phyloP scores from a whole-genome alignment of 2,888 invertebrate genomes.

The Apodemia duryi region DNA sequence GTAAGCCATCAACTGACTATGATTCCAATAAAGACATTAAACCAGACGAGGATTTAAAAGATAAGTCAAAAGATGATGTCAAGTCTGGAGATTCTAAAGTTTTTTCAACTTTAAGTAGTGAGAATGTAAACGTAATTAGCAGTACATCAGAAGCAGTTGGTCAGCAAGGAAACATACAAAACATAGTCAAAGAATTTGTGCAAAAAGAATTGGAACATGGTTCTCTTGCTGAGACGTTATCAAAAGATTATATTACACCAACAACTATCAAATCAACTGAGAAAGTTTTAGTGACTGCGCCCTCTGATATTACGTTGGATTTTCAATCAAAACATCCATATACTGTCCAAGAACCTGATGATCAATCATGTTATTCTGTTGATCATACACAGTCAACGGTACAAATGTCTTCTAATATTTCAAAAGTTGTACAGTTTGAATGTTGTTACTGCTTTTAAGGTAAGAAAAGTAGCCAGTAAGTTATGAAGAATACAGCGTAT shows the following conservation, averaged over 20 bases:
- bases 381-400: constrained; percentile 33
- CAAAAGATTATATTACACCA: not conserved
- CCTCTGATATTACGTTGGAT: not conserved
- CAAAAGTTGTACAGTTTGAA: constrained; percentile 87
- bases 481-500: too few species aligned
- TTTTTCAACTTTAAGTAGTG: constrained; percentile 7
- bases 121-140: not conserved
- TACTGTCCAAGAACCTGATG: constrained; percentile 46
- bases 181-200: not conserved
- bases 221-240: not conserved
- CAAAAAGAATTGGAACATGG: not conserved
- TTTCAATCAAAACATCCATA: constrained; percentile 28
- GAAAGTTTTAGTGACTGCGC: not conserved
- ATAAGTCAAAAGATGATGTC: not conserved
- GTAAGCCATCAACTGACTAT: constrained; percentile 36
- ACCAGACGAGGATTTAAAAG: not conserved
- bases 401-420: constrained; percentile 43
- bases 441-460: too few species aligned
- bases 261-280: constrained; percentile 30
- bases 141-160: not conserved
- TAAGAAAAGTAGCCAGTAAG: too few species aligned
- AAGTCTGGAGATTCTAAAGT: not conserved
- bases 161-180: not conserved
- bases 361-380: constrained; percentile 28
- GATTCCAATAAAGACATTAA: not conserved